A percentile compares a stretch with the other conserved stretches of the same genome.
Conservation (phyloP, 2,797 vertebrate species). For the Brachymystax lenok region DNA sequence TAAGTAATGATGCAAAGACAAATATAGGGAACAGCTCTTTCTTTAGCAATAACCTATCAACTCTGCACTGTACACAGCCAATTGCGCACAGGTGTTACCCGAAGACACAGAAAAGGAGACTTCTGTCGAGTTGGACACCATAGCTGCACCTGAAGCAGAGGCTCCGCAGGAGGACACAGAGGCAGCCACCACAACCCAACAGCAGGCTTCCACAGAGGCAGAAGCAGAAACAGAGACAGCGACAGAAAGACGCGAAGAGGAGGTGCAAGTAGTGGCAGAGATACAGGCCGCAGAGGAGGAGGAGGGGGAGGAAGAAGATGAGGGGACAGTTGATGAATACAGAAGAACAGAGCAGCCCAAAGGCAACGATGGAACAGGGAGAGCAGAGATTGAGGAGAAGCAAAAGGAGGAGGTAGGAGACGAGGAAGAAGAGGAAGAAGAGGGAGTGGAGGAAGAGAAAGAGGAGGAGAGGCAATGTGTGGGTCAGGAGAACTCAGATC, state of each 20-base stretch:
- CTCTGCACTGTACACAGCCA: conserved; percentile 41
- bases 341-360: conserved; percentile 43
- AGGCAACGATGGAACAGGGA: conserved; percentile 30
- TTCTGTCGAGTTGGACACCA: conserved; percentile 11
- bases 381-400: conserved; percentile 35
- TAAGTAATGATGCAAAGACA: not conserved
- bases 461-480: conserved; percentile 57
- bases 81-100: conserved; percentile 33
- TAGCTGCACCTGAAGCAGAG: conserved; percentile 20
- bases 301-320: conserved; percentile 44
- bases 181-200: conserved; percentile 72
- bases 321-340: conserved; percentile 37
- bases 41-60: not conserved
- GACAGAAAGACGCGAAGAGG: conserved; percentile 44
- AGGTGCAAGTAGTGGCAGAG: conserved; percentile 64
- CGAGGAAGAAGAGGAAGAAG: conserved; percentile 46
- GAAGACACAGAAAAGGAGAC: conserved; percentile 40
- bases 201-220: conserved; percentile 66
- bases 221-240: conserved; percentile 52
- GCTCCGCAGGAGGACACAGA: conserved; percentile 69
- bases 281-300: conserved; percentile 43
- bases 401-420: conserved; percentile 32
- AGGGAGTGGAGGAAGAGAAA: conserved; percentile 38
- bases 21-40: not conserved
- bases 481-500: conserved; percentile 77